Evolutionary conservation across 37 sponge, comb jelly and placozoan species (phyloP).

Genomic region (Aphrocallistes beatrix): DNA sequence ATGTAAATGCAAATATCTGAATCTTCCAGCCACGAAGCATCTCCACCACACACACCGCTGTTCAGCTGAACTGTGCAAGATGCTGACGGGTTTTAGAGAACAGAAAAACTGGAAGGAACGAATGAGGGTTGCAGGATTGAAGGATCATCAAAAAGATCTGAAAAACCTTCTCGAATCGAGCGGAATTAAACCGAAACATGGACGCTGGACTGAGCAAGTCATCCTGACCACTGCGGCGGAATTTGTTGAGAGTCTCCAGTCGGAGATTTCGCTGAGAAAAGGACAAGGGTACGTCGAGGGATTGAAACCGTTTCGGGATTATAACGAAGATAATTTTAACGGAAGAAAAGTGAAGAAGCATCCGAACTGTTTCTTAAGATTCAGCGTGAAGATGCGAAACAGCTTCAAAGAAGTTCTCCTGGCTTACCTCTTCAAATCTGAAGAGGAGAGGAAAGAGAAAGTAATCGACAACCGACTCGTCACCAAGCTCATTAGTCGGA

Average conservation of each 20-base stretch:
- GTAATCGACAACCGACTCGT: not conserved
- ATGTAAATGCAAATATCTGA: slow-evolving; percentile 8
- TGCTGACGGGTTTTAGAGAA: not conserved
- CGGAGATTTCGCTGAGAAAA: not conserved
- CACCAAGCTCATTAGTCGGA: not conserved
- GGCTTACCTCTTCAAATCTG: not conserved
- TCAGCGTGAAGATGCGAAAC: not conserved
- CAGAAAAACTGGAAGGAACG: slow-evolving; percentile 12
- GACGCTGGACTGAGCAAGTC: not conserved
- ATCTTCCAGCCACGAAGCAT: not conserved
- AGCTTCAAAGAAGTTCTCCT: not conserved
- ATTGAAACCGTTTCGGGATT: not conserved
- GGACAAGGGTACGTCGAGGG: not conserved
- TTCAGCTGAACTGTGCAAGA: not conserved
- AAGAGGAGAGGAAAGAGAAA: not conserved
- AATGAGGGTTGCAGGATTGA: not conserved
- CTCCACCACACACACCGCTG: not conserved
- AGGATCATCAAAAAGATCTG: not conserved
- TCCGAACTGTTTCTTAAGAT: slow-evolving; percentile 3
- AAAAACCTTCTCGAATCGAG: not conserved
- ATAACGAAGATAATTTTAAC: not conserved
- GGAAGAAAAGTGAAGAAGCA: not conserved
- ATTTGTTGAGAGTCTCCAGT: not conserved
- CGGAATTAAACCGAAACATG: not conserved
- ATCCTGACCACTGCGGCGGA: not conserved